Evolutionary conservation across 1,140 invertebrate genomes (phyloP), one percentile per base, ranked within the genome.

Genomic region (Lordiphosa mommai): DNA sequence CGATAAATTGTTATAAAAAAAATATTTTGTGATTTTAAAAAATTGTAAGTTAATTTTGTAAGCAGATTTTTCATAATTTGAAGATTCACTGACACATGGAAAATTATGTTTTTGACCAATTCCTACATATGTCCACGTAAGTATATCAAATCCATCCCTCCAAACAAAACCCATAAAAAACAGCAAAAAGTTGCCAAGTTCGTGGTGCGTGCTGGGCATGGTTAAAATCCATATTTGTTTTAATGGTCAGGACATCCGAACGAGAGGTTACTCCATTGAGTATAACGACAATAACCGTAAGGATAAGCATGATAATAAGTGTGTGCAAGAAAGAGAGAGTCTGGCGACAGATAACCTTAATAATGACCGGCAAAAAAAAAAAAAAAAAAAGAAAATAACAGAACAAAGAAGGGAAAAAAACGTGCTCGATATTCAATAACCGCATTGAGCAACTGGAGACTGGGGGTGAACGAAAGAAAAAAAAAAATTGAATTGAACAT

Each of bases 381-480:
- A 61, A 33, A 57, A 4, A 44, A 23, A 5, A 13, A 16, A 6
- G 9, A 8, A 27, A 36, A 46, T 36, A n/a, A 17, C 53, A 23
- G 43, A 58, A 44, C 46, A 32, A 70, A 40, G 44, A 43, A 17
- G 9, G 16, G 10, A 10, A 29, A 27, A 37, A 61, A 53, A 80
- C 74, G 74, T 82, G 74, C 76, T 82, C 76, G 76, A 82, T 80
- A 80, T 82, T 82, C 70, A 74, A 80, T 82, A 82, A 80, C 74
- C 74, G 52, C 76, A 16, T 32, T 43, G 47, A 13, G 40, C 38
- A 55, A 48, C 30, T 33, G 7, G 27, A 20, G 23, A 3, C 3
- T 34, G 20, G 27, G 36, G 12, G 23, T 23, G 30, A 10, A 29
- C 13, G 33, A 36, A 23, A 46, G 9, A 7, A 30, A 9, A 59